phyloP scores from a whole-genome alignment of 2,113 vertebrate species.

The Thalassoma bifasciatum region DNA sequence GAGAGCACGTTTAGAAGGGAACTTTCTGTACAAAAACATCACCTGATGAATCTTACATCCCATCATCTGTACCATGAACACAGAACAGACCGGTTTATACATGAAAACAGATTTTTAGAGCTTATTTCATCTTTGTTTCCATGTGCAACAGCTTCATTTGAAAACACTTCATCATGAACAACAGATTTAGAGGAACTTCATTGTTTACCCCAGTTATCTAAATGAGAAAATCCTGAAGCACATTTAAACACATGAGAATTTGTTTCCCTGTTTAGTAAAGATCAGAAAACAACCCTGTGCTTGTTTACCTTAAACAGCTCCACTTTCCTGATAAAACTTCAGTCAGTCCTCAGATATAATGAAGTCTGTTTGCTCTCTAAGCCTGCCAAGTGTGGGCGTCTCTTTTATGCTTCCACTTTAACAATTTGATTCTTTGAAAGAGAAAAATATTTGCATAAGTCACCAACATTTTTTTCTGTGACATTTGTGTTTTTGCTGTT shows the following conservation, averaged over 20 bases:
- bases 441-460: background rate
- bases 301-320: background rate
- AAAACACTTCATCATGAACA: too few species aligned
- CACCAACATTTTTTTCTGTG: background rate
- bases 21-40: background rate
- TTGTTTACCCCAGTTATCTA: too few species aligned
- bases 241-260: too few species aligned
- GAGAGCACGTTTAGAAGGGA: background rate
- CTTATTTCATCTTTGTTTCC: too few species aligned
- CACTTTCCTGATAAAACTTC: background rate
- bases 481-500: background rate
- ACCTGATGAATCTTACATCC: background rate
- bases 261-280: background rate
- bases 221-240: too few species aligned
- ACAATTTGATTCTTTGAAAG: background rate
- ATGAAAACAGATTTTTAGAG: background rate
- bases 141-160: too few species aligned
- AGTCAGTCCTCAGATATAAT: background rate
- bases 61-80: background rate
- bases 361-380: background rate
- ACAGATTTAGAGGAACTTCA: too few species aligned
- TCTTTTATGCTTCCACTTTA: background rate
- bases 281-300: background rate
- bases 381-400: background rate
- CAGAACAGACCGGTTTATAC: background rate